Base-by-base conservation (phyloP, 2,888 invertebrate genomes). In the Mimas tiliae region DNA sequence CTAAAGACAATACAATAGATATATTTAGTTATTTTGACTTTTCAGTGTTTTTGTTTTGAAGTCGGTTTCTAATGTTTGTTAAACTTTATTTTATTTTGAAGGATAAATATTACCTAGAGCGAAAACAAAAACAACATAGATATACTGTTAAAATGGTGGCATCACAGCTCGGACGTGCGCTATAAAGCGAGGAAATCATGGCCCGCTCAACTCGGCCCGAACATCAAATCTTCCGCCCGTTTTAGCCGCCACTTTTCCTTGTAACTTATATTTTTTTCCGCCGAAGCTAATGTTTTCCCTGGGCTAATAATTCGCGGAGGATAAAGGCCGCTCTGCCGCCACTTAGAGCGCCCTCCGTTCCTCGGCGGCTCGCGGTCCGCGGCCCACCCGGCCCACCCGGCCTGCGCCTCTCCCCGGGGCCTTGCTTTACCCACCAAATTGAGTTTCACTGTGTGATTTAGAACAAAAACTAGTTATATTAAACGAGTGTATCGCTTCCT, bases 391-490 rank as follows among this genome's bases (percentile, higher is more conserved):
- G n/a, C n/a, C n/a, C n/a, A n/a, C n/a, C n/a, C n/a, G n/a, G n/a
- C n/a, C n/a, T n/a, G n/a, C 27, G 27, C 27, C 42, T 19, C 58
- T 58, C 81, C 84, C 70, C 48, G 85, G 81, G 84, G 78, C 76
- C 78, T 74, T 76, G 78, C 78, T 78, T 83, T 80, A 80, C 83
- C 83, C 82, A 79, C 78, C 81, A 86, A 89, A 90, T 89, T 86
- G 87, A 88, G 88, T 89, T 88, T 83, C 80, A 76, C 80, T 79
- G 83, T 86, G 86, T 87, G 89, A 90, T 87, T 89, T 85, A 86
- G 82, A 85, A 85, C 84, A 83, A 85, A 84, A 87, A 86, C 83
- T 85, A 82, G 82, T 85, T 84, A 81, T 79, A 76, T 78, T 72
- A n/a, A n/a, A n/a, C 76, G 75, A 82, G 77, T 75, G 77, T 68